phyloP scores from a whole-genome alignment of 2,113 vertebrate species.

The Sylvicapra grimmia region DNA sequence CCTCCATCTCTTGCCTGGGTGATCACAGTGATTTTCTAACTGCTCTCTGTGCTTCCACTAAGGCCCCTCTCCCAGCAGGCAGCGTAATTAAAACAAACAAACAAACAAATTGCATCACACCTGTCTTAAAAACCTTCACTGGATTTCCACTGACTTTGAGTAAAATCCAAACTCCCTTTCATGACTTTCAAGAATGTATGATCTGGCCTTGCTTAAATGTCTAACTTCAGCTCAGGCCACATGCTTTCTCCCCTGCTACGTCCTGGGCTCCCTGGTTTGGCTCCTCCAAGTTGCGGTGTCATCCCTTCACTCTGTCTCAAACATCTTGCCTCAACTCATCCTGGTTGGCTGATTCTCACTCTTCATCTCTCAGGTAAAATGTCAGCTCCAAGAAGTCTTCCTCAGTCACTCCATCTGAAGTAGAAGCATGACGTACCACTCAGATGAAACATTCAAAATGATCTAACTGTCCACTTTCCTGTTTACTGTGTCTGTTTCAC shows the following conservation, averaged over 20 bases:
- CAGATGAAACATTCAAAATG: background rate
- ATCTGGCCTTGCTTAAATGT: background rate
- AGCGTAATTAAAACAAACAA: background rate
- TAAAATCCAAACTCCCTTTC: background rate
- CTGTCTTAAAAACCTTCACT: background rate
- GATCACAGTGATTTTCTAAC: background rate
- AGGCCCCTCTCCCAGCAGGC: background rate
- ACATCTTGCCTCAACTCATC: background rate
- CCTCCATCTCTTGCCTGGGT: background rate
- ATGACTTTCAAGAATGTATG: background rate
- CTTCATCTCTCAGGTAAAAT: background rate
- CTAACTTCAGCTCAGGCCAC: background rate
- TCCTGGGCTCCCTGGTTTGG: background rate
- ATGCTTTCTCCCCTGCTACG: too few relatives aligned
- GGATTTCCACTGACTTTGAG: background rate
- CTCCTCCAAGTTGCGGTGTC: background rate
- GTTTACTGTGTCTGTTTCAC: background rate
- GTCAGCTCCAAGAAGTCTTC: background rate
- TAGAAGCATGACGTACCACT: background rate
- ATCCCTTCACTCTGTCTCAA: background rate
- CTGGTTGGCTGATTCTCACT: background rate
- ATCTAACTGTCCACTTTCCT: background rate
- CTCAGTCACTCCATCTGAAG: background rate
- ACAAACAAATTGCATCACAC: background rate
- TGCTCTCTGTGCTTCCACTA: background rate